phyloP scores from a whole-genome alignment of 2,888 invertebrate genomes.

The Phania funesta region DNA sequence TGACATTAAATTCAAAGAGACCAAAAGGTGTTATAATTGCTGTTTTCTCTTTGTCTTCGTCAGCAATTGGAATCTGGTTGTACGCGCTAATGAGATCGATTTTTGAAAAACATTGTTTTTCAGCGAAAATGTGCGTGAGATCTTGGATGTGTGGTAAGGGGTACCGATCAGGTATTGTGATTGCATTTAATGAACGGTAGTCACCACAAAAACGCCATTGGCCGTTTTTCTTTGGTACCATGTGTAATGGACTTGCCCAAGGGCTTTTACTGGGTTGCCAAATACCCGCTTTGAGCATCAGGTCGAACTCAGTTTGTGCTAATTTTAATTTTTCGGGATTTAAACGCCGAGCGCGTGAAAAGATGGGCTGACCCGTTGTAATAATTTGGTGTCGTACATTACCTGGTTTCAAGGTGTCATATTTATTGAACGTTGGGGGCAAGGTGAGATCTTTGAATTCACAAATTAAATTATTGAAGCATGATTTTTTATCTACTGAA shows the following conservation, averaged over 20 bases:
- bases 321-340: constrained; percentile 28
- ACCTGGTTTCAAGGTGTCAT: background rate
- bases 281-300: constrained; percentile 23
- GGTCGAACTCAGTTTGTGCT: constrained; percentile 36
- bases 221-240: constrained; percentile 22
- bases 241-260: constrained; percentile 14
- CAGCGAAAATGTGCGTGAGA: constrained; percentile 42
- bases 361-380: constrained; percentile 48
- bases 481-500: constrained; percentile 32
- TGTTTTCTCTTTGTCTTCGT: constrained; percentile 56
- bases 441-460: constrained; percentile 37
- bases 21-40: constrained; percentile 71
- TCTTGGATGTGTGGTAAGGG: constrained; percentile 70
- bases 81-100: constrained; percentile 37
- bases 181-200: constrained; percentile 19
- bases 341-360: constrained; percentile 33
- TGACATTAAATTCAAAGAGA: constrained; percentile 73
- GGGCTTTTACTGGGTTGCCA: background rate
- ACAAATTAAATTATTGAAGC: constrained; percentile 30
- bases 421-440: constrained; percentile 29
- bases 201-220: constrained; percentile 39
- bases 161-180: constrained; percentile 64
- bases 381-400: constrained; percentile 38
- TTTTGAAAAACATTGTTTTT: constrained; percentile 56
- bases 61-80: constrained; percentile 42